phyloP scores from a whole-genome alignment of 2,797 vertebrate genomes.

The Neosalanx taihuensis region DNA sequence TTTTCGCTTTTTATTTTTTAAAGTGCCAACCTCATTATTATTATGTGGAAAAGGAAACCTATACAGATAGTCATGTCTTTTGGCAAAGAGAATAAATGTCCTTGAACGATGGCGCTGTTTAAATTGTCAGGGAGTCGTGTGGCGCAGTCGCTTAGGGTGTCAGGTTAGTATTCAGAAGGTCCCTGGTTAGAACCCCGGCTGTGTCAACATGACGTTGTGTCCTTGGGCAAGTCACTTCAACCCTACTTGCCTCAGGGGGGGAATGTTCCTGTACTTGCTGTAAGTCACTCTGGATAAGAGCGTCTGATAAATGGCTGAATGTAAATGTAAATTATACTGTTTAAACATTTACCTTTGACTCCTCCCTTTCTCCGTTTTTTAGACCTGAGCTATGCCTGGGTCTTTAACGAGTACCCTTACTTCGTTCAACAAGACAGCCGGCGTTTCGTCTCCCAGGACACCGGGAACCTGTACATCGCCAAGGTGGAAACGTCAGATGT shows the following conservation, averaged over 20 bases:
- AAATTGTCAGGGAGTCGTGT: not conserved
- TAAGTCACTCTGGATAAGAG: no score
- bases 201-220: no score
- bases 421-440: constrained; percentile 93
- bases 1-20: no score
- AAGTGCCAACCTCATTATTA: no score
- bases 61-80: not conserved
- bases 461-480: constrained; percentile 91
- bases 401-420: constrained; percentile 92
- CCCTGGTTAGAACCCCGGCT: no score
- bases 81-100: not conserved
- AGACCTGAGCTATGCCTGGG: constrained; percentile 90
- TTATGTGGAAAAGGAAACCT: no score
- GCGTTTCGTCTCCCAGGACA: constrained; percentile 93
- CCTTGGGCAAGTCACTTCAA: no score
- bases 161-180: no score
- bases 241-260: no score
- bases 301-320: no score
- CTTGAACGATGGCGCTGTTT: not conserved
- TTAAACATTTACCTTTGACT: constrained; percentile 3
- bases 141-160: no score
- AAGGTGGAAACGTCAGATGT: constrained; percentile 92
- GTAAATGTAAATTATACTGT: not conserved
- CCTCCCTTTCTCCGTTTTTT: constrained; percentile 45
- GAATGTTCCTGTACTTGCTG: no score